Percentiles rank a stretch among this genome's conserved stretches.
These are phyloP conservation scores for Microtus pennsylvanicus DNA, from an alignment of 2,113 vertebrate genomes.

Conservation along the genomic window DNA sequence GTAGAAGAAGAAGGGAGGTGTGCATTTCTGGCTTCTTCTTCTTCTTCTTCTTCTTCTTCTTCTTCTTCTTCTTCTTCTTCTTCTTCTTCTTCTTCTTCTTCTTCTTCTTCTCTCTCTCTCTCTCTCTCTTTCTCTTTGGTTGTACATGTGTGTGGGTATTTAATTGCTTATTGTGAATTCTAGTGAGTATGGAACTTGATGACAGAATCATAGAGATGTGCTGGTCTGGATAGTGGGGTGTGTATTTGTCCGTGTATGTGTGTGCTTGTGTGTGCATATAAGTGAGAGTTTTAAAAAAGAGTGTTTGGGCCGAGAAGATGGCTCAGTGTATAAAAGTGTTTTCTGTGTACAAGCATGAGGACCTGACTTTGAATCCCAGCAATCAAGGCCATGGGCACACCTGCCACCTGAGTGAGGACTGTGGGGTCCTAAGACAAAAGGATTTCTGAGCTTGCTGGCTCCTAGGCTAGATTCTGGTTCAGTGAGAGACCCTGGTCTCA, in stretches of 20 bases:
- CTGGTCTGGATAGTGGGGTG: not conserved
- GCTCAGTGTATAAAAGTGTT: not conserved
- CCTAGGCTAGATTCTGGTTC: not conserved
- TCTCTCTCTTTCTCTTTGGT: no score
- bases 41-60: no score
- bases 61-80: no score
- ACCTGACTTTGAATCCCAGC: not conserved
- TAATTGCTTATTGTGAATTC: not conserved
- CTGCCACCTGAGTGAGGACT: not conserved
- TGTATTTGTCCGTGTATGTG: fast-evolving
- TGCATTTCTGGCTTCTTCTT: not conserved
- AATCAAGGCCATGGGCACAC: not conserved
- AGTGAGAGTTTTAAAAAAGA: not conserved
- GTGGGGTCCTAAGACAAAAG: not conserved
- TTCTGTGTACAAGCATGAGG: not conserved
- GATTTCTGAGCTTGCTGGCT: no score
- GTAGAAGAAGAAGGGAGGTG: not conserved
- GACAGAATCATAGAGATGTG: not conserved
- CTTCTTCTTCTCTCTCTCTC: no score
- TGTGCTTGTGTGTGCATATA: not conserved
- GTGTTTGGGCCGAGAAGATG: not conserved
- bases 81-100: no score
- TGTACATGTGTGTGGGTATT: not conserved
- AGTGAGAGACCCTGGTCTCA: not conserved
- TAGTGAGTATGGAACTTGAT: not conserved